Evolutionary conservation across 1,140 invertebrate species (phyloP).

Genomic region (Microplitis mediator): DNA sequence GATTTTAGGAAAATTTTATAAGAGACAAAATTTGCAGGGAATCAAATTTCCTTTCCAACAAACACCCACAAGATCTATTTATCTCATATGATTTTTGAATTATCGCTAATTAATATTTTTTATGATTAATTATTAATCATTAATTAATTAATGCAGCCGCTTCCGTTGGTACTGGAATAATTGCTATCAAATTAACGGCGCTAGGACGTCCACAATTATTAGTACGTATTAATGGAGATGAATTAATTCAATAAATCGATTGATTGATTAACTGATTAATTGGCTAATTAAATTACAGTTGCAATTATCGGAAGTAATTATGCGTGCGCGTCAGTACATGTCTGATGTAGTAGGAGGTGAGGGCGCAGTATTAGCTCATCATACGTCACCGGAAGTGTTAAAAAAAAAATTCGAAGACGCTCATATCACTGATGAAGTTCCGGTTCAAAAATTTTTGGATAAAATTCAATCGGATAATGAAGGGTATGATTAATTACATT

Average conservation of each 20-base stretch:
- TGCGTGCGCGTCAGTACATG: constrained; percentile 91
- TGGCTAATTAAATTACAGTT: constrained; percentile 67
- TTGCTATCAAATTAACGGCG: constrained; percentile 97
- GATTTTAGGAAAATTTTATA: too few relatives aligned
- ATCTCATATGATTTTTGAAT: too few relatives aligned
- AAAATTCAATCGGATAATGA: constrained; percentile 89
- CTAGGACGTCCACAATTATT: constrained; percentile 94
- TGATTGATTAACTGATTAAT: background rate
- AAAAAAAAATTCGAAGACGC: constrained; percentile 82
- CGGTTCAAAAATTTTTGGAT: constrained; percentile 87
- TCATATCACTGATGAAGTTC: constrained; percentile 75
- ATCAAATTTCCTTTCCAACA: too few relatives aligned
- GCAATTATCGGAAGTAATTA: constrained; percentile 97
- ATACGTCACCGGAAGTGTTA: constrained; percentile 85
- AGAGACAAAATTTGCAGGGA: too few relatives aligned
- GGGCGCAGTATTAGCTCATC: constrained; percentile 82
- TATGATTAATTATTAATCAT: background rate
- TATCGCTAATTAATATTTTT: background rate
- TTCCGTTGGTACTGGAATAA: constrained; percentile 93
- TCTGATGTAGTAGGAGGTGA: constrained; percentile 81
- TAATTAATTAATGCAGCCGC: constrained; percentile 70
- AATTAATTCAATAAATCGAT: background rate
- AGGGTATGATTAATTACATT: constrained; percentile 68
- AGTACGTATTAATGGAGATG: constrained; percentile 66
- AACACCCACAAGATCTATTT: too few relatives aligned